phyloP scores from a whole-genome alignment of 2,888 invertebrate genomes.

The Danaus chrysippus region DNA sequence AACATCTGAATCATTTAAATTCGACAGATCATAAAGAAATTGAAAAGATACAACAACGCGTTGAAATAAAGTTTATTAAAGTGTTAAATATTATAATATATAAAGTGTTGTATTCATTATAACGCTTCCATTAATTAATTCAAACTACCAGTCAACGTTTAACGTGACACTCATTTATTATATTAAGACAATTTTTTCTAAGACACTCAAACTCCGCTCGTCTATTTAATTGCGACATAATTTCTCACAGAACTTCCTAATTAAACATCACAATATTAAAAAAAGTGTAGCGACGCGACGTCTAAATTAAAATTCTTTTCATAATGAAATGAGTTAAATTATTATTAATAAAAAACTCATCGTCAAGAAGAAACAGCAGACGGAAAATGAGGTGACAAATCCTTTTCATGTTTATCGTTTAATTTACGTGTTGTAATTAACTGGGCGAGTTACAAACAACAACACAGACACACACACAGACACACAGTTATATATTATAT shows the following conservation, averaged over 20 bases:
- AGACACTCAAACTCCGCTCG: conserved; percentile 18
- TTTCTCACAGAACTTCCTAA: conserved; percentile 27
- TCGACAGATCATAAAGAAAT: no score
- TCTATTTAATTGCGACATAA: conserved; percentile 30
- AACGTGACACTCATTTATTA: not conserved
- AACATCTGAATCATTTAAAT: no score
- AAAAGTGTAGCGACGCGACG: conserved; percentile 23
- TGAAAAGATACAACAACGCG: no score
- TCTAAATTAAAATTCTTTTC: conserved; percentile 24
- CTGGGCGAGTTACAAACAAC: conserved; percentile 17
- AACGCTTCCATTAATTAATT: not conserved
- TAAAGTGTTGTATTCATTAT: not conserved
- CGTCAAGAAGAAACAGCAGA: conserved; percentile 66
- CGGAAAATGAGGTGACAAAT: conserved; percentile 68
- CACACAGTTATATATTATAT: conserved; percentile 19
- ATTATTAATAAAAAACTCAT: conserved; percentile 39
- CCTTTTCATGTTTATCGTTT: conserved; percentile 68
- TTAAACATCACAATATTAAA: conserved; percentile 26
- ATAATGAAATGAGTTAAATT: conserved; percentile 18
- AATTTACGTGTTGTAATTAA: conserved; percentile 38
- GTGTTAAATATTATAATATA: no score
- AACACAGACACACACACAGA: conserved; percentile 21
- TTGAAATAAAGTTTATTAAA: no score
- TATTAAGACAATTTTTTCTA: not conserved
- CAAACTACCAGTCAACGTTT: not conserved